phyloP scores from a whole-genome alignment of 2,113 vertebrate genomes.

The Neotragus moschatus region DNA sequence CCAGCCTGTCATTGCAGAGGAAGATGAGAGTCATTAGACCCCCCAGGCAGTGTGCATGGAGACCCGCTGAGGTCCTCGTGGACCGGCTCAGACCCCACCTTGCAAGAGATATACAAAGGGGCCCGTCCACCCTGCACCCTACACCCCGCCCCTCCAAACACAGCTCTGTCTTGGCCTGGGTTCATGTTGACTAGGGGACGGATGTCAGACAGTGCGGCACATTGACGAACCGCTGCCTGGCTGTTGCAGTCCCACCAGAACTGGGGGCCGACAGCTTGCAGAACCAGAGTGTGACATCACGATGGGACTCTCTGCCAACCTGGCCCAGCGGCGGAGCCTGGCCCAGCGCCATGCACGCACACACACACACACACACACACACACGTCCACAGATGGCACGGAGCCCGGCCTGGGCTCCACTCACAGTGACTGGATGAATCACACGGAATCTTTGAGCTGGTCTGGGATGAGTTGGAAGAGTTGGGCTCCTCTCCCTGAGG shows the following conservation, averaged over 20 bases:
- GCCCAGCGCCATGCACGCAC: neutral
- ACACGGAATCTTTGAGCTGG: conserved; percentile 46
- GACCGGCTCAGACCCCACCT: neutral
- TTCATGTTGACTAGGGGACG: neutral
- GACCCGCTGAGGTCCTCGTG: neutral
- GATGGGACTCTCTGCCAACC: neutral
- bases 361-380: neutral
- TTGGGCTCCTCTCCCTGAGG: conserved; percentile 63
- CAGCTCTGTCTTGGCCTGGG: neutral
- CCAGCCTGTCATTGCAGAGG: neutral
- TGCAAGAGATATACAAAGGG: neutral
- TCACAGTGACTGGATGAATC: conserved; percentile 71
- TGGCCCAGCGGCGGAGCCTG: neutral
- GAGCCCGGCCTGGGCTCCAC: conserved; percentile 7
- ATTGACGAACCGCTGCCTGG: neutral
- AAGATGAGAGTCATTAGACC: neutral
- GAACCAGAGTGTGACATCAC: neutral
- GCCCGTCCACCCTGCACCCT: too few relatives aligned
- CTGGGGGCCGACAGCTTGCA: neutral
- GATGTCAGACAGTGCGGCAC: neutral
- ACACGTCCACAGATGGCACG: neutral
- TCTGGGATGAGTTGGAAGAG: conserved; percentile 35
- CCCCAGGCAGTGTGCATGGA: neutral
- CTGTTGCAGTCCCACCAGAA: neutral
- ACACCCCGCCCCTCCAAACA: neutral